A percentile compares a stretch with the other conserved stretches of the same genome.
phyloP scores from a whole-genome alignment of 2,113 vertebrate genomes.

The Cercocebus atys region DNA sequence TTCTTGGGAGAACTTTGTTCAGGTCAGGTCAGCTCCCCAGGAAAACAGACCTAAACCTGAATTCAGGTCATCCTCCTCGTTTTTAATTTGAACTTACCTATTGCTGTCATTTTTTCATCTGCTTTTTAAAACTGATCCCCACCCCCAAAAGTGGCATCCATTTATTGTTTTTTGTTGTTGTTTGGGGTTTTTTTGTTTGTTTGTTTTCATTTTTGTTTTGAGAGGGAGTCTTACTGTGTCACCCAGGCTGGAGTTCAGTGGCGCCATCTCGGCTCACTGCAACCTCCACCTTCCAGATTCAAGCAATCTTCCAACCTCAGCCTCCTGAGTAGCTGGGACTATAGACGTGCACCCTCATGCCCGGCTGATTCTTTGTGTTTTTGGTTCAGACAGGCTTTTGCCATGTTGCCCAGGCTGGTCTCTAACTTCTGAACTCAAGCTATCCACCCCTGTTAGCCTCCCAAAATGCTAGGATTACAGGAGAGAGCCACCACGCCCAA shows the following conservation, averaged over 20 bases:
- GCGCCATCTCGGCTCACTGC: accelerated
- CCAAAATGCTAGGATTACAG: not conserved
- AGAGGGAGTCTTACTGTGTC: not conserved
- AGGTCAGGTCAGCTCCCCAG: not conserved
- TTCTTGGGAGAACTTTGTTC: accelerated
- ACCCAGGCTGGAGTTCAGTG: not conserved
- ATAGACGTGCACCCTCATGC: not conserved
- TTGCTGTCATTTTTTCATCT: not conserved
- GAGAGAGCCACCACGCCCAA: not conserved
- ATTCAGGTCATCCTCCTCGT: not conserved
- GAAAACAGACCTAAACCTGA: not conserved
- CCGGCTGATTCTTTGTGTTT: not conserved
- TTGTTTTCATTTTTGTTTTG: not conserved
- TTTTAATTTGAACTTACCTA: not conserved
- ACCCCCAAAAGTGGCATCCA: not conserved
- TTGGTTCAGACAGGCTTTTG: not conserved
- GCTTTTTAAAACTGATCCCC: not conserved
- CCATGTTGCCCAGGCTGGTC: not conserved
- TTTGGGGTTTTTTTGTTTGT: not conserved
- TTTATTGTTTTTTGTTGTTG: not conserved
- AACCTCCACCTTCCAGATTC: not conserved
- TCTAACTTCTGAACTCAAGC: not conserved
- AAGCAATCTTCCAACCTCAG: not conserved
- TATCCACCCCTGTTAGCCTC: not conserved
- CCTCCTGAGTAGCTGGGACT: not conserved